Evolutionary conservation across 2,888 invertebrate genomes (phyloP).

Genomic region (Sepiola atlantica): DNA sequence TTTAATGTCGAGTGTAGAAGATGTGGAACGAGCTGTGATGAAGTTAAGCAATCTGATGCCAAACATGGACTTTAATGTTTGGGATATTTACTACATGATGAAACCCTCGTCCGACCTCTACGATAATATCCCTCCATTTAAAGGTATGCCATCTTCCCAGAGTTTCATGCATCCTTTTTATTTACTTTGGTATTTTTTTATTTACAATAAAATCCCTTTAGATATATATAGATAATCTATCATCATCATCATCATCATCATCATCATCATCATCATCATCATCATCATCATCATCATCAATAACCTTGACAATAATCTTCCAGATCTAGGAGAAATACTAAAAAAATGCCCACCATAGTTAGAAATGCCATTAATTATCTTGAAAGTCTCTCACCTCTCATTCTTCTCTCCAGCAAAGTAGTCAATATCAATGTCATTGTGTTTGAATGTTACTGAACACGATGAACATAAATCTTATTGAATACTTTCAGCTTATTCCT

Average conservation of each 20-base stretch:
- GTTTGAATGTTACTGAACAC: too few species aligned
- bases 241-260: not conserved
- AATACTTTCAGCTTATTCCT: too few species aligned
- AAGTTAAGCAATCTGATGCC: constrained; percentile 48
- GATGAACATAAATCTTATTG: too few species aligned
- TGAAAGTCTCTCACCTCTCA: too few species aligned
- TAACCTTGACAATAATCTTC: too few species aligned
- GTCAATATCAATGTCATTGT: not conserved
- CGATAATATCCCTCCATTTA: constrained; percentile 89
- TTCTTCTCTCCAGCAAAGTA: too few species aligned
- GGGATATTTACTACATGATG: constrained; percentile 86
- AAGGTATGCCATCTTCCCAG: not conserved
- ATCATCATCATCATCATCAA: not conserved
- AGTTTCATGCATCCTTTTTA: not conserved
- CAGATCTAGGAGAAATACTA: too few species aligned
- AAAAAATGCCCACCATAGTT: too few species aligned
- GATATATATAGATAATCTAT: not conserved
- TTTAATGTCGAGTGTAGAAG: not conserved
- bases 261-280: too few species aligned
- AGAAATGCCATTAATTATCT: too few species aligned
- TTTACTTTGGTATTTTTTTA: not conserved
- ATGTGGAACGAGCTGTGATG: not conserved
- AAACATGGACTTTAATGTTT: constrained; percentile 77
- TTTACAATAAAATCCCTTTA: not conserved
- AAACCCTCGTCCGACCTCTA: constrained; percentile 84